Evolutionary conservation across 1,140 invertebrate species (phyloP).

Genomic region (Uloborus diversus): DNA sequence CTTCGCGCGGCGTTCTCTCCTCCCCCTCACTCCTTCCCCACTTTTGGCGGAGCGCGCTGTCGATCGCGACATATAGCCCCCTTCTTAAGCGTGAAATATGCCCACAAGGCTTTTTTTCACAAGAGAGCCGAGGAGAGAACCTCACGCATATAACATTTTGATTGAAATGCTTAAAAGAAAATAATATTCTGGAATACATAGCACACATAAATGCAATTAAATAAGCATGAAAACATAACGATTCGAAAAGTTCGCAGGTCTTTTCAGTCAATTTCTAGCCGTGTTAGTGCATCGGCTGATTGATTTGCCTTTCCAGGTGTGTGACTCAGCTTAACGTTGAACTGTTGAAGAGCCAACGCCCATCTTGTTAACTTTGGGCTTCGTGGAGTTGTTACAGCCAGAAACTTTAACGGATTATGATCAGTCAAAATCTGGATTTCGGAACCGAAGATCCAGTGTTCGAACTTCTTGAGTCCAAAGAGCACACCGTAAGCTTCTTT

Average conservation of each 20-base stretch:
- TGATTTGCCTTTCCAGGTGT: not conserved
- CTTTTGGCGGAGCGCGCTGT: too few species aligned
- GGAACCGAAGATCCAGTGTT: not conserved
- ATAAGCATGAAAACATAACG: not conserved
- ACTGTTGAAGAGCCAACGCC: not conserved
- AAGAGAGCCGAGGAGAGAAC: too few species aligned
- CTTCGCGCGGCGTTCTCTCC: too few species aligned
- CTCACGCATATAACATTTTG: too few species aligned
- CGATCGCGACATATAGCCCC: too few species aligned
- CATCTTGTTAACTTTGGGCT: slow-evolving; percentile 3
- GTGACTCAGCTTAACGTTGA: not conserved
- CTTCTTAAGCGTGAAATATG: too few species aligned
- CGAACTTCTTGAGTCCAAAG: not conserved
- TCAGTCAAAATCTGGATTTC: slow-evolving; percentile 25
- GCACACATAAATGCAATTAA: too few species aligned
- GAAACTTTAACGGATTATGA: slow-evolving; percentile 4
- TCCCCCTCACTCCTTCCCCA: too few species aligned
- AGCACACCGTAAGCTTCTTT: slow-evolving; percentile 2
- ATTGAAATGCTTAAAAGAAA: too few species aligned
- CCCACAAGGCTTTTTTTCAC: too few species aligned
- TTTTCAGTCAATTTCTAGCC: not conserved
- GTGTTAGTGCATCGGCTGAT: not conserved
- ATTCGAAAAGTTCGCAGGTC: not conserved
- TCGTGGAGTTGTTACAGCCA: not conserved
- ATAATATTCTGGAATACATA: too few species aligned